Base-by-base conservation (phyloP, 2,888 invertebrate species). In the Aphrophora alni region DNA sequence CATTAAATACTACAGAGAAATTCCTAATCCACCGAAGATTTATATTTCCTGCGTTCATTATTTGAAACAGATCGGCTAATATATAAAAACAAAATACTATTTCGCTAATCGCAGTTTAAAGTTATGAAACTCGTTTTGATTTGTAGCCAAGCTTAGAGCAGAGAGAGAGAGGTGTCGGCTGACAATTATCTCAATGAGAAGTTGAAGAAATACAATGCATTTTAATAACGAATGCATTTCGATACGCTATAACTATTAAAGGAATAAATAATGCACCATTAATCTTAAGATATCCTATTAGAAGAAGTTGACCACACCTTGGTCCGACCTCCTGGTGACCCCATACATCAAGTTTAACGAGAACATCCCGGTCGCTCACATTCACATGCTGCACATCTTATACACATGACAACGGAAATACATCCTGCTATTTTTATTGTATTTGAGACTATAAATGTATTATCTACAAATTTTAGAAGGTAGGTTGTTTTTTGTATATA, bases 51-150 rank as follows among this genome's bases (percentile, higher is more conserved):
- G 59, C 33, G 21, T 59, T 59, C 59, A 59, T 59, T 59, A 59
- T 44, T 44, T 59, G 59, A 59, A 59, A 59, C 14, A 59, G 5
- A 59, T 59, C 5, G 59, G 59, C 59, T 59, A n/a, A 8, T 59
- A 59, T 59, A 59, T 59, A 59, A 59, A 21, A 59, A 59, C 3
- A 33, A 59, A 59, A 21, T 14, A 59, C 59, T 7, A 21, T 59
- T 12, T 21, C n/a, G 59, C 59, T 59, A 21, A 59, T 59, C 59
- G 59, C 59, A 59, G 21, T 59, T 59, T 59, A 21, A 21, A 59
- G 59, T 59, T 59, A 59, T 59, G 59, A 59, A 59, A 59, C 59
- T 59, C 59, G 59, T 59, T 59, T 59, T 59, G 59, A 59, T 59
- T 59, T 59, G 59, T 59, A 4, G 21, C 59, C 14, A 21, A n/a